Evolutionary conservation across 2,888 invertebrate genomes (phyloP), one percentile per base, ranked within the genome.

Genomic region (Pristionchus exspectatus): DNA sequence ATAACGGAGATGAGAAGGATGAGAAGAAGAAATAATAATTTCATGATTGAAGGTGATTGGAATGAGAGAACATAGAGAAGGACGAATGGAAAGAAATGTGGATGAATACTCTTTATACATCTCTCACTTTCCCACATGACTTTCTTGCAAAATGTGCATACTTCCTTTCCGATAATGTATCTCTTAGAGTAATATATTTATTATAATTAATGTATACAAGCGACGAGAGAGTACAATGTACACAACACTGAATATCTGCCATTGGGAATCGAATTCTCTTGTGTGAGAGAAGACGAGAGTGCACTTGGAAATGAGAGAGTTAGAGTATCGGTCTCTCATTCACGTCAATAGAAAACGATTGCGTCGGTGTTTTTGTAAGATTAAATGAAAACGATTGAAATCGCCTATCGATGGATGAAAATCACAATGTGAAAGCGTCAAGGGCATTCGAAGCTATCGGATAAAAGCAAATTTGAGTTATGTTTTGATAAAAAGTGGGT

Each of bases 361-460:
- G 81, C 50, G 74, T 14, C 12, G 38, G 54, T n/a, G 81, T 5
- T 16, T 16, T 16, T 7, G 72, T 5, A 69, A 69, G 44, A 33
- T 30, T 30, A 18, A 18, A 12, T 44, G 21, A 44, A 24, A 77
- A 44, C 2, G 33, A 77, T 21, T 12, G 38, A 44, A 54, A 74
- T 54, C 81, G 81, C 81, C 81, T 81, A 81, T 81, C 27, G 54
- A 50, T 81, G 10, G 81, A 81, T 81, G 81, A 24, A 24, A 81
- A 81, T 81, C 81, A 81, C 50, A 81, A 27, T 14, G 50, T 81
- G 81, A 81, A 81, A 81, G 81, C 81, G 50, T 50, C 81, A 81
- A 54, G 81, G 81, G 81, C 81, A 81, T 81, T 81, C 81, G 50
- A 50, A 81, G 81, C 81, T 81, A 81, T 24, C 14, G n/a, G 81